Evolutionary conservation across 92 coral and sea anemone genomes (phyloP).

Genomic region (Porites lobata): DNA sequence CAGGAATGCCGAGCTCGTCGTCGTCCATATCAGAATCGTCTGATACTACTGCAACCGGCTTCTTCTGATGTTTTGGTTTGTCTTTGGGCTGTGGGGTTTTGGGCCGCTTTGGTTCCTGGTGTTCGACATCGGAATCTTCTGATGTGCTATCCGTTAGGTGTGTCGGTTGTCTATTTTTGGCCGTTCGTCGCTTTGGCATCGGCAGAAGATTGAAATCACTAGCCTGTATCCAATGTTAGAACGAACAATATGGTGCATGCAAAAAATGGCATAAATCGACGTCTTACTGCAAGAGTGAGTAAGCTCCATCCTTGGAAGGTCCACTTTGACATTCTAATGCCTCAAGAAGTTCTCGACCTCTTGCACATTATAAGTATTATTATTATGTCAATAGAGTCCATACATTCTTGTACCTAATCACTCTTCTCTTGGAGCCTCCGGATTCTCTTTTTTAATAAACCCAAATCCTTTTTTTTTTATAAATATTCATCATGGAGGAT

Average conservation of each 20-base stretch:
- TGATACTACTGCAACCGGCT: too few relatives aligned
- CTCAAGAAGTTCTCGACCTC: slow-evolving; percentile 43
- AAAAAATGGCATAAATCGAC: slow-evolving; percentile 43
- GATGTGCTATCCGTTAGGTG: too few relatives aligned
- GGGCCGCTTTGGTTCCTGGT: too few relatives aligned
- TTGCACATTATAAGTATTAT: slow-evolving; percentile 34
- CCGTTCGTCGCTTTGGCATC: slow-evolving; percentile 27
- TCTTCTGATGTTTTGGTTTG: too few relatives aligned
- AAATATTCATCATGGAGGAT: slow-evolving; percentile 61
- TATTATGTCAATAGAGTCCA: slow-evolving; percentile 20
- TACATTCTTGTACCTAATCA: slow-evolving; percentile 32
- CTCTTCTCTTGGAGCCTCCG: slow-evolving; percentile 19
- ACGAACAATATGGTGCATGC: slow-evolving; percentile 50
- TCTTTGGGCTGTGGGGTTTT: too few relatives aligned
- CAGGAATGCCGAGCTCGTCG: too few relatives aligned
- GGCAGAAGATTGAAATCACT: slow-evolving; percentile 25
- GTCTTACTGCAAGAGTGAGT: slow-evolving; percentile 35
- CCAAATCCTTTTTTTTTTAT: slow-evolving; percentile 56
- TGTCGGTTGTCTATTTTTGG: too few relatives aligned
- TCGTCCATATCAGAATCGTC: too few relatives aligned
- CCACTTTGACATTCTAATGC: slow-evolving; percentile 38
- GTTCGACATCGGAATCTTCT: too few relatives aligned
- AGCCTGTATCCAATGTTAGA: slow-evolving; percentile 49
- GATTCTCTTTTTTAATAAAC: not conserved
- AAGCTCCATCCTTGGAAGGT: slow-evolving; percentile 54